A percentile compares a stretch with the other conserved stretches of the same genome.
phyloP scores from a whole-genome alignment of 2,888 invertebrate genomes.

The Anarsia innoxiella region DNA sequence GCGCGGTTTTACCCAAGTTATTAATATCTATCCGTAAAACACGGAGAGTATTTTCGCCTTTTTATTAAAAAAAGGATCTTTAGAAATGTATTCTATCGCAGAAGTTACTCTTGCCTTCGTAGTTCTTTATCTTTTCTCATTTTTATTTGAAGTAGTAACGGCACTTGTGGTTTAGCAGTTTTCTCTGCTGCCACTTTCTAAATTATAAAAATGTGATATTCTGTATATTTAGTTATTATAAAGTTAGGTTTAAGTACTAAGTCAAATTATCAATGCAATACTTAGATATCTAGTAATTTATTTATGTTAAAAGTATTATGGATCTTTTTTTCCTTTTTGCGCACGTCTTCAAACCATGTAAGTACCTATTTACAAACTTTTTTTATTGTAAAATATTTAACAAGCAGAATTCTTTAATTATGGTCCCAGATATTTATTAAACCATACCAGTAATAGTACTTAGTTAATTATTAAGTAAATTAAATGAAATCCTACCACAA shows the following conservation, averaged over 20 bases:
- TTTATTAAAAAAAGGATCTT: slow-evolving; percentile 27
- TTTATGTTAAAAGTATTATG: slow-evolving; percentile 14
- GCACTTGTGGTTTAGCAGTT: slow-evolving; percentile 50
- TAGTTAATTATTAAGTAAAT: not conserved
- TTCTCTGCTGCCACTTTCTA: slow-evolving; percentile 21
- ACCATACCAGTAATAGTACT: not conserved
- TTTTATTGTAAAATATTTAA: too few relatives aligned
- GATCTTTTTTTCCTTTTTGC: slow-evolving; percentile 10
- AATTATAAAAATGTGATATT: slow-evolving; percentile 58
- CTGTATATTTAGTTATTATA: slow-evolving; percentile 24
- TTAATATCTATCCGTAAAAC: slow-evolving; percentile 20
- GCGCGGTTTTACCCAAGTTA: slow-evolving; percentile 16
- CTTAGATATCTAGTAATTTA: slow-evolving; percentile 20
- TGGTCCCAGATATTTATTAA: too few relatives aligned
- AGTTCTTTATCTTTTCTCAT: slow-evolving; percentile 63
- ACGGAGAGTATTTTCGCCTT: slow-evolving; percentile 27
- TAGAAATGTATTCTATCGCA: slow-evolving; percentile 66
- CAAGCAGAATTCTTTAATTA: too few relatives aligned
- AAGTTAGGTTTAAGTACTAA: slow-evolving; percentile 42
- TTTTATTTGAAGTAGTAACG: slow-evolving; percentile 64
- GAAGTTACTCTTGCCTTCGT: slow-evolving; percentile 65
- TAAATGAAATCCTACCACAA: too few relatives aligned
- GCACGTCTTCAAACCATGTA: slow-evolving; percentile 9
- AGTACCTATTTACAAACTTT: slow-evolving; percentile 12
- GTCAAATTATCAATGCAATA: slow-evolving; percentile 63